Evolutionary conservation across 2,113 vertebrate species (phyloP).

Genomic region (Piliocolobus tephrosceles): DNA sequence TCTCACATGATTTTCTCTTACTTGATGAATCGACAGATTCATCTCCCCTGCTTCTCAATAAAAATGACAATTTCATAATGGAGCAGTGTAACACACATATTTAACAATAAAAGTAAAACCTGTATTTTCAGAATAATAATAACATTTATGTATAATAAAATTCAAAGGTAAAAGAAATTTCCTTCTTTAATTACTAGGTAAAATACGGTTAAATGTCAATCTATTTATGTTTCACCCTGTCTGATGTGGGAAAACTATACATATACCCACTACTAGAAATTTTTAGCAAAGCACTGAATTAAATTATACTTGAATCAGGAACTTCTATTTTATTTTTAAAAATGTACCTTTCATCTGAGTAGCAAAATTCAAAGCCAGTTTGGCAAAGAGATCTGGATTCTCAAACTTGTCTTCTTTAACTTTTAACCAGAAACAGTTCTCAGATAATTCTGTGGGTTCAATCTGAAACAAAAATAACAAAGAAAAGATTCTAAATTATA

Average conservation of each 20-base stretch:
- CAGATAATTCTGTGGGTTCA: conserved; percentile 95
- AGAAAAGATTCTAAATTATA: neutral
- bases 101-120: neutral
- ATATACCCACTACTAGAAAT: neutral
- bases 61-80: neutral
- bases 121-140: neutral
- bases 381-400: conserved; percentile 93
- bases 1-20: conserved; percentile 80
- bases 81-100: neutral
- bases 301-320: neutral
- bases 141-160: neutral
- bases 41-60: conserved; percentile 81
- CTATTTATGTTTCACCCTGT: neutral
- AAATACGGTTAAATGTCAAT: neutral
- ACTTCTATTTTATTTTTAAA: conserved; percentile 6
- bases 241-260: neutral
- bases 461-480: conserved; percentile 90
- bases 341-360: conserved; percentile 94
- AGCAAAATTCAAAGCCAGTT: conserved; percentile 93
- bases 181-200: neutral
- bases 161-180: neutral
- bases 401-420: conserved; percentile 97
- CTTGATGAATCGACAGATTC: conserved; percentile 79
- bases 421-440: conserved; percentile 99
- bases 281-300: neutral